phyloP scores from a whole-genome alignment of 2,113 vertebrate genomes.

The Chiloscyllium plagiosum region DNA sequence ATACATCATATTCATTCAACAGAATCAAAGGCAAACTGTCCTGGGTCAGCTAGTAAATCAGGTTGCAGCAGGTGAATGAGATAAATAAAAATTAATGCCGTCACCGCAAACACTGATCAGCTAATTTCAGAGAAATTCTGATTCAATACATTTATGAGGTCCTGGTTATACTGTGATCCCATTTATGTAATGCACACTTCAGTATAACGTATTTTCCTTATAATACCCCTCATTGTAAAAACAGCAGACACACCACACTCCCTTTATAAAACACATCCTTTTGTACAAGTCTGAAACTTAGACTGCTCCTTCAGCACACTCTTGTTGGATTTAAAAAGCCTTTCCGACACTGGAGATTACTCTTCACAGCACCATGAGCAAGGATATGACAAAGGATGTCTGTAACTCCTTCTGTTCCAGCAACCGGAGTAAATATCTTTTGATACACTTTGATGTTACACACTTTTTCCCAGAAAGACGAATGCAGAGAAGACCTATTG shows the following conservation, averaged over 20 bases:
- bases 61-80: neutral
- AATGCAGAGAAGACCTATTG: neutral
- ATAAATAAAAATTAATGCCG: neutral
- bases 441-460: neutral
- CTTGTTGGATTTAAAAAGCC: neutral
- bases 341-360: neutral
- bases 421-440: neutral
- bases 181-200: neutral
- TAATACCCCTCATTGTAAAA: neutral
- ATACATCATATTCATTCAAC: slow-evolving; percentile 20
- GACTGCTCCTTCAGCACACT: neutral
- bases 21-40: slow-evolving; percentile 19
- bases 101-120: neutral
- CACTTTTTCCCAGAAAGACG: neutral
- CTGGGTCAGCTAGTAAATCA: neutral
- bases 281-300: neutral
- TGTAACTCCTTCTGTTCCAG: neutral
- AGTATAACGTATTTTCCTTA: neutral
- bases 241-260: neutral
- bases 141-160: neutral
- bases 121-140: neutral
- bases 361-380: neutral
- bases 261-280: neutral
- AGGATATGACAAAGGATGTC: neutral
- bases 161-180: neutral